phyloP scores from a whole-genome alignment of 2,888 invertebrate species.

The Laothoe populi region DNA sequence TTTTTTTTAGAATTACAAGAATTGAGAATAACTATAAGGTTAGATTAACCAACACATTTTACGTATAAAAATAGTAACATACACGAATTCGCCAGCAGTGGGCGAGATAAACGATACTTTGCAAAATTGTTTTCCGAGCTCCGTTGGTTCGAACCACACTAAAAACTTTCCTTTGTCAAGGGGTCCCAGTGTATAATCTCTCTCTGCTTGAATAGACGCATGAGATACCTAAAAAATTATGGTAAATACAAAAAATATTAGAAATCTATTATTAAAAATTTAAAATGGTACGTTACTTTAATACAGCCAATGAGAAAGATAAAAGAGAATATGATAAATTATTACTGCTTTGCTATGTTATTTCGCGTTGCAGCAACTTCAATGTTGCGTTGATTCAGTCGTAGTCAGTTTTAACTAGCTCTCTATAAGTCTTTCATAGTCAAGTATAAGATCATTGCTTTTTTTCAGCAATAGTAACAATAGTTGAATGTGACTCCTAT shows the following conservation, averaged over 20 bases:
- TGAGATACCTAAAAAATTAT: slow-evolving; percentile 59
- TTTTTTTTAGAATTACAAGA: neutral
- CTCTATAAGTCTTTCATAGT: too few species aligned
- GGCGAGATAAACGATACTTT: slow-evolving; percentile 64
- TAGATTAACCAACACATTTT: neutral
- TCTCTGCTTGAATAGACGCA: slow-evolving; percentile 62
- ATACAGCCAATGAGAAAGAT: too few species aligned
- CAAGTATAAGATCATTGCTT: too few species aligned
- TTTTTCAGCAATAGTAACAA: too few species aligned
- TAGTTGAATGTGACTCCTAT: too few species aligned
- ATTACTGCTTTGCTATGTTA: too few species aligned
- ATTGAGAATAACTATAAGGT: neutral
- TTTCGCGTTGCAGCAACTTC: too few species aligned
- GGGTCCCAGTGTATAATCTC: slow-evolving; percentile 57
- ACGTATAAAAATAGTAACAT: slow-evolving; percentile 42
- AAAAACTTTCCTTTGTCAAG: slow-evolving; percentile 72
- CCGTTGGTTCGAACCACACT: slow-evolving; percentile 71
- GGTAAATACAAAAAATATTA: neutral
- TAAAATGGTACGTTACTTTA: too few species aligned
- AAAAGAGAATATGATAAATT: too few species aligned
- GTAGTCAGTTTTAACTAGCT: too few species aligned
- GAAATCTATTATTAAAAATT: too few species aligned
- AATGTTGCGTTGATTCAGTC: too few species aligned
- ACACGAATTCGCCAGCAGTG: slow-evolving; percentile 74
- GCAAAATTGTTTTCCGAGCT: slow-evolving; percentile 63